Evolutionary conservation across 1,140 invertebrate genomes (phyloP), one percentile per base, ranked within the genome.

Genomic region (Eciton burchellii): DNA sequence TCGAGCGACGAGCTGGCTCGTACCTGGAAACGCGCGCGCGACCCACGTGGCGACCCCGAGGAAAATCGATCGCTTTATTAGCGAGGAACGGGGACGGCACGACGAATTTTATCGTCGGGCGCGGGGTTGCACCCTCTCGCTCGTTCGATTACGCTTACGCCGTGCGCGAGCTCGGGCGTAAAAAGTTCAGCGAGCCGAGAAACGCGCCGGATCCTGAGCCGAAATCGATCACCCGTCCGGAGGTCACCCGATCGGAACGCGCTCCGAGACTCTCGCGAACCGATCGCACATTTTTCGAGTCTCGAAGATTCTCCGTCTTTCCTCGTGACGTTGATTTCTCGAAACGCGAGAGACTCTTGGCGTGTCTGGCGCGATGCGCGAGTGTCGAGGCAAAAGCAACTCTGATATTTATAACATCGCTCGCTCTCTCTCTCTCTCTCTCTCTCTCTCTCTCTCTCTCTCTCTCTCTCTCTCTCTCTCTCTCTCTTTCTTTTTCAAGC

Each of bases 41-140:
- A 12, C 35, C 59, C 74, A 79, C 74, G 74, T 79, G 63, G 63
- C n/a, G n/a, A n/a, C 63, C 49, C 43, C 35, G 63, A 56, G 81
- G n/a, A n/a, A 59, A 76, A 76, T 73, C 72, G 70, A 82, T 82
- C 60, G 81, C 81, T 60, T 63, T 60, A 82, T 73, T 82, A 82
- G 45, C 45, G 71, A 82, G 82, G n/a, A 54, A 43, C 19, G 19
- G 54, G 41, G 83, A 68, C 47, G 35, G 54, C 47, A 60, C 60
- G 49, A 71, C 81, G 70, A 74, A 82, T 82, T 82, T n/a, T 82
- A 82, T 76, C 57, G 81, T 57, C 56, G 19, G 2, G 24, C 24
- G 14, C n/a, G 43, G 26, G 14, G 59, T 41, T 24, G 26, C 19
- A 35, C n/a, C 54, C 56, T 8, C 54, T 35, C 56, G 71, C n/a